A percentile compares a stretch with the other conserved stretches of the same genome.
Conservation (phyloP, 1,140 invertebrate species). For the Pseudomyrmex concolor region DNA sequence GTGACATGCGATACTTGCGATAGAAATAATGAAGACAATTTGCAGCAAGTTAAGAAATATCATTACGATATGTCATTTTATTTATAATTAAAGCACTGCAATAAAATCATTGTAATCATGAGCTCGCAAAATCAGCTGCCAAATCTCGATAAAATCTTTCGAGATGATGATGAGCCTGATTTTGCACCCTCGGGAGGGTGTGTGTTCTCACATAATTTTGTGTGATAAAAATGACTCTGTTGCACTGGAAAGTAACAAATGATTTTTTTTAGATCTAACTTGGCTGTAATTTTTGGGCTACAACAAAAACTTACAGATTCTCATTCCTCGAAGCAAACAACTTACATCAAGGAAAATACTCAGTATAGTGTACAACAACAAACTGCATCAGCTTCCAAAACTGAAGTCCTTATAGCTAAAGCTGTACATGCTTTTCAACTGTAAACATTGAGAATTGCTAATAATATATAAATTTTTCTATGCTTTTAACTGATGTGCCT, state of each 20-base stretch:
- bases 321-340: slow-evolving; percentile 37
- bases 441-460: slow-evolving; percentile 61
- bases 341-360: slow-evolving; percentile 52
- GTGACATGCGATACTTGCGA: neutral
- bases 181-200: slow-evolving; percentile 76
- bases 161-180: slow-evolving; percentile 77
- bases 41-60: neutral
- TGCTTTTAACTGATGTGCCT: slow-evolving; percentile 16
- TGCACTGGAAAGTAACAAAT: neutral
- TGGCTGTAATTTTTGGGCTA: slow-evolving; percentile 77
- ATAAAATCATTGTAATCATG: slow-evolving; percentile 62
- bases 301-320: slow-evolving; percentile 57
- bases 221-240: neutral
- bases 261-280: slow-evolving; percentile 74
- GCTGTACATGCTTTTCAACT: slow-evolving; percentile 79
- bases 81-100: neutral
- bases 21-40: neutral
- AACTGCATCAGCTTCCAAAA: slow-evolving; percentile 68
- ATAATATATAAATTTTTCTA: neutral
- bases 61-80: neutral
- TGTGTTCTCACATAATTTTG: slow-evolving; percentile 35
- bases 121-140: slow-evolving; percentile 71
- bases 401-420: slow-evolving; percentile 80
- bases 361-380: slow-evolving; percentile 62
- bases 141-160: slow-evolving; percentile 77